Evolutionary conservation across 1,140 invertebrate species (phyloP).

Genomic region (Drosophila navojoa): DNA sequence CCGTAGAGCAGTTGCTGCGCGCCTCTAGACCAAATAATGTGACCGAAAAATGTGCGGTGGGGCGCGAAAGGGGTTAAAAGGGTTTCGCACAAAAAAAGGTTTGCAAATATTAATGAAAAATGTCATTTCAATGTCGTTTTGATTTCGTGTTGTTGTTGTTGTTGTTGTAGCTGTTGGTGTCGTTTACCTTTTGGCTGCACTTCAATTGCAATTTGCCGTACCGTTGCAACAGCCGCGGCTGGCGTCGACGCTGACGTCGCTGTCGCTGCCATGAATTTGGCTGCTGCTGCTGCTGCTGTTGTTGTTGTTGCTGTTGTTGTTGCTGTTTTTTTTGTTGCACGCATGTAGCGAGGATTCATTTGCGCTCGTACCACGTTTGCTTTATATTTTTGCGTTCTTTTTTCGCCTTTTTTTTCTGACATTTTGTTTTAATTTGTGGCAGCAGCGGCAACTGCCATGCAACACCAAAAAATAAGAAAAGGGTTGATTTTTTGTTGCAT

Average conservation of each 20-base stretch:
- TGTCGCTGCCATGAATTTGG: slow-evolving; percentile 46
- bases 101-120: slow-evolving; percentile 75
- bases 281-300: slow-evolving; percentile 39
- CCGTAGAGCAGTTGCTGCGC: slow-evolving; percentile 46
- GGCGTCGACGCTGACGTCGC: slow-evolving; percentile 16
- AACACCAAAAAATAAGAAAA: slow-evolving; percentile 39
- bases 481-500: slow-evolving; percentile 69
- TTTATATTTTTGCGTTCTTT: slow-evolving; percentile 29
- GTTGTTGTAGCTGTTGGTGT: slow-evolving; percentile 59
- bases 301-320: slow-evolving; percentile 38
- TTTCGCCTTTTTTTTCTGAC: slow-evolving; percentile 72
- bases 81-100: slow-evolving; percentile 5
- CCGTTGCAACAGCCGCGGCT: slow-evolving; percentile 47
- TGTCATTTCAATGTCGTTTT: slow-evolving; percentile 81
- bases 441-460: slow-evolving; percentile 46
- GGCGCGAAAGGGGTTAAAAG: slow-evolving; percentile 12
- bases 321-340: slow-evolving; percentile 59
- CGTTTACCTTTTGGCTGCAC: slow-evolving; percentile 81
- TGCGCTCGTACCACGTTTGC: slow-evolving; percentile 32
- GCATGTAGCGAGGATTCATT: slow-evolving; percentile 76
- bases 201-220: slow-evolving; percentile 78
- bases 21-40: slow-evolving; percentile 58
- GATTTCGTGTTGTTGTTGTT: slow-evolving; percentile 44
- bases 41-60: slow-evolving; percentile 32
- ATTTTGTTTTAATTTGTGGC: slow-evolving; percentile 82